phyloP scores from a whole-genome alignment of 2,113 vertebrate species.

The Asarcornis scutulata region DNA sequence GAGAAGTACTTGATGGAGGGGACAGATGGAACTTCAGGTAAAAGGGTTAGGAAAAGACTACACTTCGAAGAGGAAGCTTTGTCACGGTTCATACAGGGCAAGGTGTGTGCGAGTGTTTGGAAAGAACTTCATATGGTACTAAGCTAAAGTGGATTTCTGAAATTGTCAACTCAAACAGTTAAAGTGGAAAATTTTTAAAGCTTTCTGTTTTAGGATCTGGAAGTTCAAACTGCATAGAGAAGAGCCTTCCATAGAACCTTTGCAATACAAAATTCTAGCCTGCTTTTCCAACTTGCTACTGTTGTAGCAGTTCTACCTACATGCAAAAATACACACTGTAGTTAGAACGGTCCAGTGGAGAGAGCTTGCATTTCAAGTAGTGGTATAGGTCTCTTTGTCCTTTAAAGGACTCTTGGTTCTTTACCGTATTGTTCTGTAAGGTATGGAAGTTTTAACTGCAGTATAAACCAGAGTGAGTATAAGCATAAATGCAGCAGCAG shows the following conservation, averaged over 20 bases:
- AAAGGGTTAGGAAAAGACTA: neutral
- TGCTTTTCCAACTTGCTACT: neutral
- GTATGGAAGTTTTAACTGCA: neutral
- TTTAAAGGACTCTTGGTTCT: neutral
- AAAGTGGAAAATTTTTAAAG: neutral
- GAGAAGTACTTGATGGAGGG: neutral
- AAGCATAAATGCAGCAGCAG: neutral
- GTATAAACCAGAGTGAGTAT: neutral
- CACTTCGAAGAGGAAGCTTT: neutral
- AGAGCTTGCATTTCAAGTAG: neutral
- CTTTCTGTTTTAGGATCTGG: neutral
- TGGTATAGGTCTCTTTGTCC: fast-evolving
- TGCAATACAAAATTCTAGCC: neutral
- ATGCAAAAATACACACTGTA: neutral
- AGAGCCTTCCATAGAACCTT: neutral
- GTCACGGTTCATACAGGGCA: neutral
- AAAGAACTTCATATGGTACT: neutral
- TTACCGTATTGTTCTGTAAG: neutral
- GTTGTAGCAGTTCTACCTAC: neutral
- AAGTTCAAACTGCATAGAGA: neutral
- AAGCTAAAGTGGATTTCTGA: neutral
- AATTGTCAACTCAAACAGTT: neutral
- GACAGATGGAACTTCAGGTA: neutral
- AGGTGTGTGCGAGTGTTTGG: neutral
- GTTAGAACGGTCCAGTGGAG: neutral